phyloP scores from a whole-genome alignment of 2,797 vertebrate genomes.

The Lepilemur ruficaudatus region DNA sequence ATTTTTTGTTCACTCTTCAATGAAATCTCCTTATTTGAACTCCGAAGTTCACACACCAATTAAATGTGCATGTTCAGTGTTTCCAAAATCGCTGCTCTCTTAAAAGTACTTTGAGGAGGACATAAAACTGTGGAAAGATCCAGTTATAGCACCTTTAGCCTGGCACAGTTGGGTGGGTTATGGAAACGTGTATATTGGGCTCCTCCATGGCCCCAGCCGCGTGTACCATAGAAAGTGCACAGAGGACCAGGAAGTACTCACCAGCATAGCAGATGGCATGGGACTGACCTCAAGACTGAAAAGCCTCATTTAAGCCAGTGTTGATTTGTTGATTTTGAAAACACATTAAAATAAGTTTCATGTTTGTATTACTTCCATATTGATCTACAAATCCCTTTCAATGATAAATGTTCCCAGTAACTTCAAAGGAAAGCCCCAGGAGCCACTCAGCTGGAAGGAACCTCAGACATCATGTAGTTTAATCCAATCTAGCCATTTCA shows the following conservation, averaged over 20 bases:
- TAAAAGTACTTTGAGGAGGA: slow-evolving; percentile 37
- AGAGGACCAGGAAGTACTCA: neutral
- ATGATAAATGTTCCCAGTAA: neutral
- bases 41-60: slow-evolving; percentile 50
- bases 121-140: neutral
- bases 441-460: neutral
- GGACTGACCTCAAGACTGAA: slow-evolving; percentile 37
- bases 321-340: slow-evolving; percentile 71
- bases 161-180: neutral
- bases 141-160: neutral
- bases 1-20: slow-evolving; percentile 6
- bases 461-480: neutral
- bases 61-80: slow-evolving; percentile 16
- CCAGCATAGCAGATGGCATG: neutral
- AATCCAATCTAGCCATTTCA: neutral
- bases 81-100: slow-evolving; percentile 32
- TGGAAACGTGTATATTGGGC: neutral
- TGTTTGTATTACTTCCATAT: slow-evolving; percentile 56
- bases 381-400: neutral
- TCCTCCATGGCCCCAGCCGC: neutral
- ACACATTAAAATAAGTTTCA: slow-evolving; percentile 68
- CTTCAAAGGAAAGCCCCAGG: neutral
- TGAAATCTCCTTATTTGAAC: slow-evolving; percentile 62
- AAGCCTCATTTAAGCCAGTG: slow-evolving; percentile 32
- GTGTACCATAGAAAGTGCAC: neutral